A percentile compares a stretch with the other conserved stretches of the same genome.
Conservation (phyloP, 2,888 invertebrate species). For the Mactromeris polynyma region DNA sequence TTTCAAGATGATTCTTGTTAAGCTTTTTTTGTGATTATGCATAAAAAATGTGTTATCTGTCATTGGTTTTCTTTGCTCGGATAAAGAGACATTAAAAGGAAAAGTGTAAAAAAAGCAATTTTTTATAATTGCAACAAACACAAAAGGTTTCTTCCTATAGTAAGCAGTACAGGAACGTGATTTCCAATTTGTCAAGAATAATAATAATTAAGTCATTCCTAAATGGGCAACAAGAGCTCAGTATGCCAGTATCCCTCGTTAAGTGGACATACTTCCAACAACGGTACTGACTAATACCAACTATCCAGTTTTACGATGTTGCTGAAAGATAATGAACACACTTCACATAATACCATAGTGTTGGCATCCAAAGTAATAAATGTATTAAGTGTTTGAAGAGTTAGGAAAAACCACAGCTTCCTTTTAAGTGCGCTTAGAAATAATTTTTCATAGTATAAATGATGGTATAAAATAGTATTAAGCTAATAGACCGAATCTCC, state of each 20-base stretch:
- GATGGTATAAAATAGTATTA: too few species aligned
- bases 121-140: not conserved
- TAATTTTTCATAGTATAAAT: too few species aligned
- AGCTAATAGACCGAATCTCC: too few species aligned
- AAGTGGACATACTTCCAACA: conserved; percentile 2
- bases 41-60: too few species aligned
- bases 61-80: too few species aligned
- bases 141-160: not conserved
- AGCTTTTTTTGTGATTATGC: too few species aligned
- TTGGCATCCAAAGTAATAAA: not conserved
- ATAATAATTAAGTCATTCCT: not conserved
- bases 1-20: too few species aligned
- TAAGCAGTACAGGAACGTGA: not conserved
- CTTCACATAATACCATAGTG: not conserved
- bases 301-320: not conserved
- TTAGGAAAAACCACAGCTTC: not conserved
- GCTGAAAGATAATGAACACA: not conserved
- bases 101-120: not conserved
- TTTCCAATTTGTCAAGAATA: not conserved
- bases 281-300: not conserved
- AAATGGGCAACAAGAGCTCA: not conserved
- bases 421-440: not conserved
- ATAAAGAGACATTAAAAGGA: too few species aligned
- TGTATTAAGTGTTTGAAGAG: conserved; percentile 4
- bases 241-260: not conserved